Base-by-base conservation (phyloP, 1,140 invertebrate genomes). In the Rhopalosiphum maidis region DNA sequence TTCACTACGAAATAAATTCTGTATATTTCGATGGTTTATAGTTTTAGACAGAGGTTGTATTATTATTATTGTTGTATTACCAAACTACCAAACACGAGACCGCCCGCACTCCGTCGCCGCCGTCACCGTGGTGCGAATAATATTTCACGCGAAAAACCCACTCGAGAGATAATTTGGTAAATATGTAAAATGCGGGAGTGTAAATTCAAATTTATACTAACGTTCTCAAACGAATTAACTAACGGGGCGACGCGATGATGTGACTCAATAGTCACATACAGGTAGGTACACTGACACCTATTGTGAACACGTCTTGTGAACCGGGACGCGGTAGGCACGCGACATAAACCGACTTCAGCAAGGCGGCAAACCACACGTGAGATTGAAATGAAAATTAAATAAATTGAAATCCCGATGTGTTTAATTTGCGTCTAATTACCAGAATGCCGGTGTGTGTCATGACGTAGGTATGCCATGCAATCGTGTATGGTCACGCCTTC, bases 221-320 rank as follows among this genome's bases (percentile, higher is more conserved):
- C n/a, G 60, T 77, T 77, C 15, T 77, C 30, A 77, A 77, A 77
- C 15, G 15, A n/a, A 77, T 77, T n/a, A n/a, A n/a, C 30, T 77
- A 77, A n/a, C 60, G 18, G 4, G 11, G 30, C 30, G 11, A 68
- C 11, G 30, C 60, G 11, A 77, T 77, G 60, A n/a, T n/a, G 15
- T 77, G 60, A 68, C 60, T 5, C 15, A 77, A 77, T 60, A 60
- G 60, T 18, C 60, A 18, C n/a, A 77, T n/a, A 15, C 60, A n/a
- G 15, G n/a, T 77, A 68, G 11, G 30, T 68, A 46, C 15, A 51
- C 15, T n/a, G 15, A 77, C 30, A 77, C 60, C 30, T 18, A 77
- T n/a, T 77, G n/a, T 77, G 15, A 77, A 77, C 60, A 77, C n/a
- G 60, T 77, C 60, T 77, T n/a, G 60, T 77, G 60, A 77, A 77